A percentile compares a stretch with the other conserved stretches of the same genome.
Evolutionary conservation across 2,888 invertebrate species (phyloP).

Genomic region (Taenaris catops): DNA sequence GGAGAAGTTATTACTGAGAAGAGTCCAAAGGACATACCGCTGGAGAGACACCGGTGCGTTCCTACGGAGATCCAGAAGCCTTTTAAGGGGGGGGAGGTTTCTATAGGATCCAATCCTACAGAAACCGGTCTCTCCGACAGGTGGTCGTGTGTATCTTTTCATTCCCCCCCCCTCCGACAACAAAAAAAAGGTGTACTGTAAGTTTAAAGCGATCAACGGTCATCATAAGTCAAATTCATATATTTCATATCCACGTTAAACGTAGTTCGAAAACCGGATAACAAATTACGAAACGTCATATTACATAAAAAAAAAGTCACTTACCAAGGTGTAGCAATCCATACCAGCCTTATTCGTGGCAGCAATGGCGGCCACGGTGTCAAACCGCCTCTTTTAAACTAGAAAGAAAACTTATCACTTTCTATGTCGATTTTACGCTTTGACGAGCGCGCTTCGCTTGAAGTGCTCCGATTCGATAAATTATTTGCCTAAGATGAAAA

Average conservation of each 20-base stretch:
- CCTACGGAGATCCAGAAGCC: too few relatives aligned
- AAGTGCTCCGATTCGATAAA: constrained; percentile 11
- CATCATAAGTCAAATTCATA: too few relatives aligned
- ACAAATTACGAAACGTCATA: constrained; percentile 17
- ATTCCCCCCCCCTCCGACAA: too few relatives aligned
- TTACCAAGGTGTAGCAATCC: constrained; percentile 53
- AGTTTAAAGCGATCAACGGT: too few relatives aligned
- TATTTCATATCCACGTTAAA: constrained; percentile 8
- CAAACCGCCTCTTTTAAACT: constrained; percentile 62
- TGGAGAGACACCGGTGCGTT: too few relatives aligned
- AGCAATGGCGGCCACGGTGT: constrained; percentile 42
- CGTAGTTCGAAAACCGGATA: constrained; percentile 17
- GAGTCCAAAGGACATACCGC: too few relatives aligned
- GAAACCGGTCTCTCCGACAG: too few relatives aligned
- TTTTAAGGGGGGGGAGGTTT: too few relatives aligned
- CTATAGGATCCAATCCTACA: too few relatives aligned
- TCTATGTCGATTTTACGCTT: constrained; percentile 60
- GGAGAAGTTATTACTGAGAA: too few relatives aligned
- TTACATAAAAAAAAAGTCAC: constrained; percentile 32
- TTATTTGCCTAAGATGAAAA: constrained; percentile 10
- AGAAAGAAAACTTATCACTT: constrained; percentile 70
- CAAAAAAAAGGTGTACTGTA: too few relatives aligned
- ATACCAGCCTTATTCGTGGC: constrained; percentile 38
- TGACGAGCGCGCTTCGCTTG: constrained; percentile 32
- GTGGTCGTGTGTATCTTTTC: too few relatives aligned